These are phyloP conservation scores for Pipistrellus nathusii DNA, from an alignment of 2,797 vertebrate genomes.

Conservation along the genomic window DNA sequence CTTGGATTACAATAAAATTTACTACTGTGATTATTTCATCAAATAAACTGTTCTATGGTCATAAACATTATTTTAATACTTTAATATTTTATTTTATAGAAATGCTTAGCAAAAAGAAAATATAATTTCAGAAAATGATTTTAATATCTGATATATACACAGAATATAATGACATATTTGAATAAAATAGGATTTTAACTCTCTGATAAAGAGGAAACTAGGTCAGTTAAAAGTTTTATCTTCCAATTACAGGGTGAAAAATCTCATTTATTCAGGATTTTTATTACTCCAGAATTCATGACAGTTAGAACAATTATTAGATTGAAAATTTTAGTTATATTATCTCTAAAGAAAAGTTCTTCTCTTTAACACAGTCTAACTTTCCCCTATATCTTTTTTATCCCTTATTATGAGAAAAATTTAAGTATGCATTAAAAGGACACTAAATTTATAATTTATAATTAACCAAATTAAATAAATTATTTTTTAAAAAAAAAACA, in stretches of 20 bases:
- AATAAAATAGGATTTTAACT: slow-evolving; percentile 51
- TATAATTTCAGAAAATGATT: neutral
- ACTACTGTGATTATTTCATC: neutral
- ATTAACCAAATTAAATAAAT: neutral
- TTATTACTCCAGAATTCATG: slow-evolving; percentile 29
- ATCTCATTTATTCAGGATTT: slow-evolving; percentile 67
- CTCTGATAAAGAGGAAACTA: slow-evolving; percentile 3
- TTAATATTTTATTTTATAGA: slow-evolving; percentile 26
- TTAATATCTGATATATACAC: neutral
- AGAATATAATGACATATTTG: slow-evolving; percentile 1
- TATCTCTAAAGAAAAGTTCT: neutral
- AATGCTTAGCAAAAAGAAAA: slow-evolving; percentile 49
- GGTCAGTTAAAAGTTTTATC: slow-evolving; percentile 14
- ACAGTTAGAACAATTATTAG: neutral
- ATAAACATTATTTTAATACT: neutral
- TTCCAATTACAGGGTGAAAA: slow-evolving; percentile 49
- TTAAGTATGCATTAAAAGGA: neutral
- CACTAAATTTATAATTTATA: neutral
- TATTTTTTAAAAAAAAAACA: neutral
- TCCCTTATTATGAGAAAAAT: neutral
- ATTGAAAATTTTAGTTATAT: neutral
- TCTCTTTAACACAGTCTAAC: neutral
- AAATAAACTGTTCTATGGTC: neutral
- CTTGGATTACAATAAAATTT: neutral
- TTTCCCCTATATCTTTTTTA: neutral